Percentiles rank a stretch among this genome's conserved stretches.
These are phyloP conservation scores for Athalia circularis DNA, from an alignment of 2,888 invertebrate species.

Conservation along the genomic window DNA sequence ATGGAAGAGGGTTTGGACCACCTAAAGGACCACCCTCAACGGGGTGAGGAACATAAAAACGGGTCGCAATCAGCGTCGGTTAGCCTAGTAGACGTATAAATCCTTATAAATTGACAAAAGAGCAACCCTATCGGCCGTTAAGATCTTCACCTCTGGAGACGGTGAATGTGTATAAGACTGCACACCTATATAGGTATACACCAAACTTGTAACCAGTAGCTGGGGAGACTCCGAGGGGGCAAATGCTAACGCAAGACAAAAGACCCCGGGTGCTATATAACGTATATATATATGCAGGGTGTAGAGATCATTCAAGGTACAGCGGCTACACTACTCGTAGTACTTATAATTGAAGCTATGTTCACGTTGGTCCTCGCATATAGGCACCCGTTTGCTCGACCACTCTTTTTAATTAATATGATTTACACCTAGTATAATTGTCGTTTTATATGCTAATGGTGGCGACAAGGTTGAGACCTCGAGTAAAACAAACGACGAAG, in stretches of 20 bases:
- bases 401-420: slow-evolving; percentile 47
- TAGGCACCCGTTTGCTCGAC: slow-evolving; percentile 27
- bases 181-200: background rate
- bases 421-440: slow-evolving; percentile 46
- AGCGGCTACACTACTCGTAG: too few species aligned
- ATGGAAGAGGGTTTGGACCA: background rate
- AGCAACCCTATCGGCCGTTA: slow-evolving; percentile 65
- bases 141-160: slow-evolving; percentile 58
- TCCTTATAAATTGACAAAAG: slow-evolving; percentile 73
- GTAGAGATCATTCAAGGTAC: too few species aligned
- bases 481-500: slow-evolving; percentile 35
- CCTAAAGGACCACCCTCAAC: slow-evolving; percentile 26
- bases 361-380: background rate
- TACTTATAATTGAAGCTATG: too few species aligned
- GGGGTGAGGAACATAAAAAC: slow-evolving; percentile 3
- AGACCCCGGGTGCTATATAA: background rate
- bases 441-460: slow-evolving; percentile 47
- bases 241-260: slow-evolving; percentile 35
- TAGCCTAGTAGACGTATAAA: slow-evolving; percentile 49
- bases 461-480: slow-evolving; percentile 41
- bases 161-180: too few species aligned
- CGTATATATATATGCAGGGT: too few species aligned
- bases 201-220: slow-evolving; percentile 33
- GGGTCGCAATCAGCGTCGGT: slow-evolving; percentile 24
- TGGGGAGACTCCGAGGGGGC: slow-evolving; percentile 8